Evolutionary conservation across 2,797 vertebrate species (phyloP).

Genomic region (Lophotriccus pileatus): DNA sequence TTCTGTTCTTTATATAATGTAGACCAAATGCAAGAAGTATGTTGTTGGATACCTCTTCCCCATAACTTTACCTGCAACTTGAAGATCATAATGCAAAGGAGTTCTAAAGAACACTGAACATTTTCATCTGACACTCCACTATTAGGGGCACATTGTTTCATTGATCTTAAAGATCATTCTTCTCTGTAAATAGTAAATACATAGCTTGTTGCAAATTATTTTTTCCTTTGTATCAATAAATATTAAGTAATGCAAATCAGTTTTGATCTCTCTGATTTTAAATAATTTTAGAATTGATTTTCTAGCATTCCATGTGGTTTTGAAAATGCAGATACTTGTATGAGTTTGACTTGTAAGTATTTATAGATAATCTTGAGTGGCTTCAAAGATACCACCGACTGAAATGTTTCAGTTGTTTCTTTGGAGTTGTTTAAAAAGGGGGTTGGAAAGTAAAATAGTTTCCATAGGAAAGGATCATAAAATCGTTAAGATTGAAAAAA

Average conservation of each 20-base stretch:
- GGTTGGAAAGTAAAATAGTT: background rate
- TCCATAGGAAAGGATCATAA: background rate
- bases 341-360: background rate
- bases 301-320: background rate
- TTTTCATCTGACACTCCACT: background rate
- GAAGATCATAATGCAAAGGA: background rate
- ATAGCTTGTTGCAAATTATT: background rate
- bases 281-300: background rate
- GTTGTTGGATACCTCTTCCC: background rate
- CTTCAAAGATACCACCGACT: background rate
- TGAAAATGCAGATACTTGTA: background rate
- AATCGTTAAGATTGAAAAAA: background rate
- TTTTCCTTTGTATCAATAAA: constrained; percentile 35
- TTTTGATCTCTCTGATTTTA: background rate
- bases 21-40: background rate
- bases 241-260: background rate
- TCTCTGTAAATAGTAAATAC: constrained; percentile 5
- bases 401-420: background rate
- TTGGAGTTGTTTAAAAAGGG: background rate
- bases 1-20: background rate
- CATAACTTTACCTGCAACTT: background rate
- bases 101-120: background rate
- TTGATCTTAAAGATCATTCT: background rate
- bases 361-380: background rate
- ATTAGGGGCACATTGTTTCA: background rate